Evolutionary conservation across 2,113 vertebrate species (phyloP).

Genomic region (Lamprotornis superbus): DNA sequence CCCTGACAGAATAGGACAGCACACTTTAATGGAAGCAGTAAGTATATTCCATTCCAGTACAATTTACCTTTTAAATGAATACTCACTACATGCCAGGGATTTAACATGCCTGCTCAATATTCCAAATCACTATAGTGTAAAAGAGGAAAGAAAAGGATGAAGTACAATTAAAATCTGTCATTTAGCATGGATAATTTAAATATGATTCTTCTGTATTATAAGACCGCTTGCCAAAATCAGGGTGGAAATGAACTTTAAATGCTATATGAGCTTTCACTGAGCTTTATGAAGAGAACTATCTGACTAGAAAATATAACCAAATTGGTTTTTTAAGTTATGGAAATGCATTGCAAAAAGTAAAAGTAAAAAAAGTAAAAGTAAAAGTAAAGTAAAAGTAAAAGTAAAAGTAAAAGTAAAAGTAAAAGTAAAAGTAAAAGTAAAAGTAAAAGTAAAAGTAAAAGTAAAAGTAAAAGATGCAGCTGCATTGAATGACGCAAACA

Average conservation of each 20-base stretch:
- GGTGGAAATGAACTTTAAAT: conserved; percentile 2
- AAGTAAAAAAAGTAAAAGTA: background rate
- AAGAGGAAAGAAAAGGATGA: background rate
- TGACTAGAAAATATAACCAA: conserved; percentile 41
- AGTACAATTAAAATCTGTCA: conserved; percentile 4
- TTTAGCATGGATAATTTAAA: conserved; percentile 19
- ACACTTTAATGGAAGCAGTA: background rate
- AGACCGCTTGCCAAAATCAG: background rate
- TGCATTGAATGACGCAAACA: background rate
- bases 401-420: background rate
- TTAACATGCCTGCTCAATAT: background rate
- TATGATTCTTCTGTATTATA: background rate
- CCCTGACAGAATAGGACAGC: background rate
- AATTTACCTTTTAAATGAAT: background rate
- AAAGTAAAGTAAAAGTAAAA: background rate
- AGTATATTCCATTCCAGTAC: background rate
- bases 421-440: background rate
- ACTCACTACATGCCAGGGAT: background rate
- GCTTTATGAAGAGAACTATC: background rate
- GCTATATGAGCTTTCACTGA: background rate
- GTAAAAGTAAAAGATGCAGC: background rate
- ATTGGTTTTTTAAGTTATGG: background rate
- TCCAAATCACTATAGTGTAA: background rate
- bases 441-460: background rate
- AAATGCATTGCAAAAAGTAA: background rate